Percentiles rank a stretch among this genome's conserved stretches.
Evolutionary conservation across 2,797 vertebrate genomes (phyloP).

Genomic region (Argya squamiceps): DNA sequence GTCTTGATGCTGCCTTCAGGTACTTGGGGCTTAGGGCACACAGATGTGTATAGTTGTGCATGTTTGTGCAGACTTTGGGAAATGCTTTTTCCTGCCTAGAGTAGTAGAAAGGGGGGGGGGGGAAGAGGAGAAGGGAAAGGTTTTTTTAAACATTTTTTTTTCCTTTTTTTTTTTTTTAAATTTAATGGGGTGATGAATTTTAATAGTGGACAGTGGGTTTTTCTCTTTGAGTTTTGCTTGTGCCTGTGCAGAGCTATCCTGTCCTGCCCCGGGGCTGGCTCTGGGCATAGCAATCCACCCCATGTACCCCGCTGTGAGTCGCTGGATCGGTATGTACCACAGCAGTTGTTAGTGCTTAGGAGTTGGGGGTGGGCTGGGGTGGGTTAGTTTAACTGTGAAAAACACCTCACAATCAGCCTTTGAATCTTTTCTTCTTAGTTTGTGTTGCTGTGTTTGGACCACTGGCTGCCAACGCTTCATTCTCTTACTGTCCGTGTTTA

Average conservation of each 20-base stretch:
- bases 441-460: neutral
- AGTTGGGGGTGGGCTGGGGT: neutral
- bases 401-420: neutral
- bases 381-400: neutral
- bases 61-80: neutral
- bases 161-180: fast-evolving
- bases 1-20: neutral
- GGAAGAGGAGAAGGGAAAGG: neutral
- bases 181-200: neutral
- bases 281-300: neutral
- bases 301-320: neutral
- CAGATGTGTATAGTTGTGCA: neutral
- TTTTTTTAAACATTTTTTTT: neutral
- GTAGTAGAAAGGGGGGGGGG: fast-evolving
- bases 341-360: neutral
- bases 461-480: neutral
- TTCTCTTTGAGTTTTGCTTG: neutral
- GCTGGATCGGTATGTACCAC: neutral
- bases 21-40: neutral
- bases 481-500: neutral
- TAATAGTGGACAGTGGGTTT: neutral
- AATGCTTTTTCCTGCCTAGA: neutral
- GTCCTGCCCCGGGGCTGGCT: neutral
- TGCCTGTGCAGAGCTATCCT: neutral
- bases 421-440: neutral